A percentile compares a stretch with the other conserved stretches of the same genome.
phyloP scores from a whole-genome alignment of 2,113 vertebrate genomes.

The Corvus cornix region DNA sequence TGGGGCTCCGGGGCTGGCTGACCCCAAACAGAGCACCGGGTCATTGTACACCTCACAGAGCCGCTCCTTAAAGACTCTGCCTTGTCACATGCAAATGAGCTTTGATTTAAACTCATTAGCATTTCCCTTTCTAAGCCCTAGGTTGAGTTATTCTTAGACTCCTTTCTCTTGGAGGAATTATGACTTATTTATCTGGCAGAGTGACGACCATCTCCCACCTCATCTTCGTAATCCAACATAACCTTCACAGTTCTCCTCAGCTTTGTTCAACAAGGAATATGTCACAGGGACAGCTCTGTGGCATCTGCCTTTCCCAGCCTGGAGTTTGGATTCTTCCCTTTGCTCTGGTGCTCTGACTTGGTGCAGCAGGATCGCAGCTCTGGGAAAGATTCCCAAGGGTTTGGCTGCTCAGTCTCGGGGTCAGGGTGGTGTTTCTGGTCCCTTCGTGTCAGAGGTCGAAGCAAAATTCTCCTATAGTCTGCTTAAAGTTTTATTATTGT shows the following conservation, averaged over 20 bases:
- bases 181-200: not conserved
- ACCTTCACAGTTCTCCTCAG: not conserved
- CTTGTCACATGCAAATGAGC: slow-evolving; percentile 21
- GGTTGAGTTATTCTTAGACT: slow-evolving; percentile 27
- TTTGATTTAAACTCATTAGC: slow-evolving; percentile 21
- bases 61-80: not conserved
- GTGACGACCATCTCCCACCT: not conserved
- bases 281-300: not conserved
- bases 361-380: not conserved
- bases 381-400: not conserved
- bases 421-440: too few species aligned
- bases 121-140: not conserved
- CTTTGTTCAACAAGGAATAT: not conserved
- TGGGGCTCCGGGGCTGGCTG: not conserved
- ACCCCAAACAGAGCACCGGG: not conserved
- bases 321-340: not conserved
- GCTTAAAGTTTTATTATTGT: not conserved
- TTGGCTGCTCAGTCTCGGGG: fast-evolving
- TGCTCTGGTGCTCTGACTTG: not conserved
- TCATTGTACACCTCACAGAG: not conserved
- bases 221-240: not conserved
- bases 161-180: not conserved
- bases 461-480: not conserved
- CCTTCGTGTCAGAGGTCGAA: fast-evolving
- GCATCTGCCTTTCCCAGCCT: not conserved